phyloP scores from a whole-genome alignment of 2,797 vertebrate genomes.

The Hapalemur alaotrensis region DNA sequence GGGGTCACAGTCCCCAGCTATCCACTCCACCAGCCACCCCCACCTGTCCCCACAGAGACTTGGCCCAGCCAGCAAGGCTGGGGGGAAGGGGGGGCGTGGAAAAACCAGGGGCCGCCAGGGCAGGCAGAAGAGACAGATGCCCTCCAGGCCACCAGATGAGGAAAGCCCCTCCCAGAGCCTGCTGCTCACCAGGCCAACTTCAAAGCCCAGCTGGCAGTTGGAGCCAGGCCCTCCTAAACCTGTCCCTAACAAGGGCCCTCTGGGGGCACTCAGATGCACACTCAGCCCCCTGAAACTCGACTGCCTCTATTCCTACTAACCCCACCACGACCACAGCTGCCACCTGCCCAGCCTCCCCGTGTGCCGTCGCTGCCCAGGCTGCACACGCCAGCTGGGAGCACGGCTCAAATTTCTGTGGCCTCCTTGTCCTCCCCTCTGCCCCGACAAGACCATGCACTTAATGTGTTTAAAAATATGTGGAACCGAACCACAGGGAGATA shows the following conservation, averaged over 20 bases:
- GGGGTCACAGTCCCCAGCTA: background rate
- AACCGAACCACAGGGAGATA: rapidly evolving
- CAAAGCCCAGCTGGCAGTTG: background rate
- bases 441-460: no score
- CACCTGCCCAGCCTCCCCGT: background rate
- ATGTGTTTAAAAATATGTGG: background rate
- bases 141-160: background rate
- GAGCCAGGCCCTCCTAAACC: background rate
- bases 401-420: background rate
- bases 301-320: background rate
- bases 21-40: background rate
- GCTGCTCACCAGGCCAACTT: no score
- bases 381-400: background rate
- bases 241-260: rapidly evolving
- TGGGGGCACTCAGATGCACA: background rate
- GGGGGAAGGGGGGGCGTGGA: background rate
- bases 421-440: no score
- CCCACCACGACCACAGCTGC: background rate
- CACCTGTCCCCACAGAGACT: background rate
- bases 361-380: background rate
- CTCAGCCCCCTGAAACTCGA: rapidly evolving
- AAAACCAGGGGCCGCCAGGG: background rate
- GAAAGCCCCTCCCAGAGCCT: background rate
- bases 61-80: background rate
- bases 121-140: background rate